Base-by-base conservation (phyloP, 2,888 invertebrate genomes). In the Drosophila anomelani region DNA sequence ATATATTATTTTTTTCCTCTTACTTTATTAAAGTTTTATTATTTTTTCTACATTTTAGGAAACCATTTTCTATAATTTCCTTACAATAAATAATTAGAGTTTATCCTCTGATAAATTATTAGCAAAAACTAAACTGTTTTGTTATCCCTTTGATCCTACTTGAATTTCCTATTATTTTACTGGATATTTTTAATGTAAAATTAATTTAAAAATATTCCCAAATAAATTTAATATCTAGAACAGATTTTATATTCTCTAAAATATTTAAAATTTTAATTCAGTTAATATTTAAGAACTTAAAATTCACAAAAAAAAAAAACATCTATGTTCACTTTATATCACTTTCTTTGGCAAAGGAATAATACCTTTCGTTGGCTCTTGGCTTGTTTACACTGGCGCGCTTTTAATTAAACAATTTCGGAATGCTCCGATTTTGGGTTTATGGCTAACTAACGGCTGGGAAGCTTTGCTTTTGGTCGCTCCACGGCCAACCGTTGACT, bases 401-500 rank as follows among this genome's bases (percentile, higher is more conserved):
- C 4, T 23, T 23, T n/a, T 0, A 60, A 32, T 12, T 10, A n/a
- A 26, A 41, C 3, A 13, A 32, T 4, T 39, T 6, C 39, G 10
- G n/a, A 32, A 2, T 29, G 20, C 9, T 20, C 15, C 39, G 39
- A 41, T 41, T 39, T 8, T 0, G 13, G 13, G n/a, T 26, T 34
- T 60, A 49, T 49, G 34, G n/a, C 5, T 39, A 29, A 20, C 34
- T 9, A 39, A 61, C 41, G 38, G 70, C 75, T n/a, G 46, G 20
- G 9, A 26, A 5, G 26, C 26, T 44, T 23, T 17, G 56, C 63
- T 61, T 70, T 79, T 75, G 47, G 59, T 78, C 56, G 87, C 75
- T 85, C 69, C 75, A 82, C 81, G 72, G 66, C 58, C 67, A 59
- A 75, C 43, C 72, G 58, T 12, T 78, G 70, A 85, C 85, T 85